phyloP scores from a whole-genome alignment of 2,797 vertebrate genomes.

The Cynopterus sphinx region DNA sequence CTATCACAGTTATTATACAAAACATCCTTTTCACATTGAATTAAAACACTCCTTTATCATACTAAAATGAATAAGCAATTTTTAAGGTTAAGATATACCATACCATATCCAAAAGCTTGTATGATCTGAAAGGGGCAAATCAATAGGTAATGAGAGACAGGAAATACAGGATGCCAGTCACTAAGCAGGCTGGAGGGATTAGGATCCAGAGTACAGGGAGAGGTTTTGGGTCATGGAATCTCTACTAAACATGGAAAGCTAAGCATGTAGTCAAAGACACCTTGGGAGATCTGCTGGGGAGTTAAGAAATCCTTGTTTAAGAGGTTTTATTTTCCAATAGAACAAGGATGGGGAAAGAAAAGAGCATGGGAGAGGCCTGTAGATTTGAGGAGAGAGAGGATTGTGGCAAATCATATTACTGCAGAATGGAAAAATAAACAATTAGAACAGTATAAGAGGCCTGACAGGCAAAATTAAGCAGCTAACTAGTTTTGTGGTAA shows the following conservation, averaged over 20 bases:
- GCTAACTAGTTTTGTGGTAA: not conserved
- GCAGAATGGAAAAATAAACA: not conserved
- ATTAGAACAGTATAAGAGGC: not conserved
- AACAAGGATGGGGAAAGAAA: not conserved
- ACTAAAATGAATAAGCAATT: conserved; percentile 17
- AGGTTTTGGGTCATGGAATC: not conserved
- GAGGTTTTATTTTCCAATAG: not conserved
- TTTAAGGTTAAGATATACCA: not conserved
- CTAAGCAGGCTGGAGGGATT: not conserved
- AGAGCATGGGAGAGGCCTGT: not conserved
- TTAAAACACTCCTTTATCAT: not conserved
- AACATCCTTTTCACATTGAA: not conserved
- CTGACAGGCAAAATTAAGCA: not conserved
- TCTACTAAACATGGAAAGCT: not conserved
- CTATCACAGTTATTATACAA: not conserved
- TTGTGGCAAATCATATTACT: not conserved
- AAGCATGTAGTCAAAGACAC: not conserved
- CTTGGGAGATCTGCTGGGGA: not conserved
- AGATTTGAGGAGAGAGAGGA: not conserved
- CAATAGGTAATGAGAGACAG: not conserved
- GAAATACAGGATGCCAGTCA: not conserved
- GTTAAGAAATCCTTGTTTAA: not conserved
- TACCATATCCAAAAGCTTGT: not conserved
- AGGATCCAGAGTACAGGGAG: not conserved
- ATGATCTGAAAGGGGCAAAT: not conserved